Base-by-base conservation (phyloP, 2,888 invertebrate species). In the Scaptomyza parva region DNA sequence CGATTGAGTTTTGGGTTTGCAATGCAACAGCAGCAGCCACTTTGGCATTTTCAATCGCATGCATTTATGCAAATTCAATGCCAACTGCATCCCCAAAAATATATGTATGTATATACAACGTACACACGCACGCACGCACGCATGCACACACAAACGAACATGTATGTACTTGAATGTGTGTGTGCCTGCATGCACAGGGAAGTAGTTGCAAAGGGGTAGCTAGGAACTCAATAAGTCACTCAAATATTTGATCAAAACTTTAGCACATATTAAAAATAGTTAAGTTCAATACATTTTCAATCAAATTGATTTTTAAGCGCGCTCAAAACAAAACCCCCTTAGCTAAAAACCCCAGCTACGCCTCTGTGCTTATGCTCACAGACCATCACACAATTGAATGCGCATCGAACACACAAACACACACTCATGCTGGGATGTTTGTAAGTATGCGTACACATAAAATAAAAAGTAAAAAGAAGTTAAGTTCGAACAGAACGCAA, bases 51-150 rank as follows among this genome's bases (percentile, higher is more conserved):
- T 73, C 80, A 66, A 76, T 72, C 65, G 76, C 62, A 79, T 76
- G 80, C 80, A 79, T 77, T 72, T 77, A 77, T 77, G 80, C 80
- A 77, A 76, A 77, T 79, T 77, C 79, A 76, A 75, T 78, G 71
- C 79, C 76, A 75, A 76, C 64, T 76, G 68, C 76, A 76, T 62
- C 55, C 61, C 61, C 67, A 48, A 47, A 53, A 47, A 52, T 60
- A 37, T 24, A 53, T 8, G 28, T n/a, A n/a, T n/a, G n/a, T n/a
- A n/a, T n/a, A n/a, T n/a, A 18, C 26, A 33, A 22, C 51, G 52
- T 24, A 28, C 41, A 20, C 18, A 40, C n/a, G n/a, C 39, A 20
- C 9, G 26, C 9, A 33, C 41, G 37, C 28, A 26, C 45, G n/a
- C 28, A 47, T 5, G 18, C 26, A 28, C 14, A 5, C 26, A 35